Conservation (phyloP, 2,797 vertebrate species). For the Acropternis orthonyx region DNA sequence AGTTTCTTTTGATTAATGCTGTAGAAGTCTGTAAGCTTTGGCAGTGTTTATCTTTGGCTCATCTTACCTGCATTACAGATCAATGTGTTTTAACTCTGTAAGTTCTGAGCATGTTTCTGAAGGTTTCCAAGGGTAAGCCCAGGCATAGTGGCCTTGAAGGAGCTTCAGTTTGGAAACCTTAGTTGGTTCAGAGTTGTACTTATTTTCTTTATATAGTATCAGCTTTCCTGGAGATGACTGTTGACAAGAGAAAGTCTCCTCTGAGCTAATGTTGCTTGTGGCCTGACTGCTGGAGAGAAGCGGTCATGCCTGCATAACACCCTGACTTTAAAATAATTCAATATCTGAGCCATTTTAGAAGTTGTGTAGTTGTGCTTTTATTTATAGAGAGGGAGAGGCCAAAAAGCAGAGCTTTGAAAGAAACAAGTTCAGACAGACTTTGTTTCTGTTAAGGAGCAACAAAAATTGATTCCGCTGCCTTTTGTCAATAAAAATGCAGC, state of each 20-base stretch:
- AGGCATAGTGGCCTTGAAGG: neutral
- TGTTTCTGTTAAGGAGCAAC: neutral
- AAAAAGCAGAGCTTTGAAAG: constrained; percentile 2
- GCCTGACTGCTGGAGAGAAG: neutral
- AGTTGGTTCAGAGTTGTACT: neutral
- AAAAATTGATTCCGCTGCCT: constrained; percentile 33
- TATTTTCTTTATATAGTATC: neutral
- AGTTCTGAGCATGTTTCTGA: neutral
- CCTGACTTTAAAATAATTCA: neutral
- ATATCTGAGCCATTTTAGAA: neutral
- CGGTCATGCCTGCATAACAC: neutral
- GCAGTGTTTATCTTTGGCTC: constrained; percentile 44
- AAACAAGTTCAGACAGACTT: constrained; percentile 23
- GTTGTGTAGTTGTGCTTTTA: neutral
- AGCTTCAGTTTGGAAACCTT: neutral
- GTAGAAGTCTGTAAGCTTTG: constrained; percentile 31
- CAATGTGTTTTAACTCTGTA: neutral
- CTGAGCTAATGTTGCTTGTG: neutral
- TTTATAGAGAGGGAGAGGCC: constrained; percentile 26
- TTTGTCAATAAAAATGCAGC: constrained; percentile 37
- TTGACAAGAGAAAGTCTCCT: neutral
- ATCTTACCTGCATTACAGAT: constrained; percentile 26
- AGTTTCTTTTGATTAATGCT: constrained; percentile 47
- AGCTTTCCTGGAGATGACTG: neutral
- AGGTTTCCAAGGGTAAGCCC: neutral